phyloP scores from a whole-genome alignment of 2,113 vertebrate genomes.

The Lathamus discolor region DNA sequence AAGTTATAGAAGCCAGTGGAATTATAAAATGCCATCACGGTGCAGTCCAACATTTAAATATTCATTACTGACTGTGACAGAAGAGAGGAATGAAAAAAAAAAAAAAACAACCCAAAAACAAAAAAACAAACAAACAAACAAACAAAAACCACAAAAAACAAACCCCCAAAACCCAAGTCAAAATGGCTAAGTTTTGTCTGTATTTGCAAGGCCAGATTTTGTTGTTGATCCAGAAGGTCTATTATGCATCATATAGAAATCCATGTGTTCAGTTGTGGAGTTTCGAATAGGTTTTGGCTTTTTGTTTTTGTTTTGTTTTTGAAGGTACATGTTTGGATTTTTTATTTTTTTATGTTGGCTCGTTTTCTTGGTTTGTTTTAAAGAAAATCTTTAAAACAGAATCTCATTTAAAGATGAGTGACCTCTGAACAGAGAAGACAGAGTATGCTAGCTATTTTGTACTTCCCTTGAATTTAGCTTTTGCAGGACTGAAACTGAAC shows the following conservation, averaged over 20 bases:
- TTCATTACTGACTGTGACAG: neutral
- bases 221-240: neutral
- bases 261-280: neutral
- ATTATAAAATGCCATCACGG: neutral
- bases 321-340: fast-evolving
- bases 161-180: neutral
- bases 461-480: neutral
- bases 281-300: neutral
- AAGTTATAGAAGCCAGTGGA: neutral
- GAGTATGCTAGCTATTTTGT: fast-evolving
- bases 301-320: neutral
- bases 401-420: neutral
- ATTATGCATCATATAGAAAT: neutral
- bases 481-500: neutral
- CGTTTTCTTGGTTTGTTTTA: neutral
- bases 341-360: neutral
- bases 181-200: neutral
- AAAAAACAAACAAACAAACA: no score
- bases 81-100: neutral
- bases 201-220: neutral
- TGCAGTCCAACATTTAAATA: neutral
- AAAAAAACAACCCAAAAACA: neutral
- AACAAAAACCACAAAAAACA: no score
- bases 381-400: neutral
- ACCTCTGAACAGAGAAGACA: neutral